Evolutionary conservation across 1,140 invertebrate genomes (phyloP).

Genomic region (Zeugodacus cucurbitae): DNA sequence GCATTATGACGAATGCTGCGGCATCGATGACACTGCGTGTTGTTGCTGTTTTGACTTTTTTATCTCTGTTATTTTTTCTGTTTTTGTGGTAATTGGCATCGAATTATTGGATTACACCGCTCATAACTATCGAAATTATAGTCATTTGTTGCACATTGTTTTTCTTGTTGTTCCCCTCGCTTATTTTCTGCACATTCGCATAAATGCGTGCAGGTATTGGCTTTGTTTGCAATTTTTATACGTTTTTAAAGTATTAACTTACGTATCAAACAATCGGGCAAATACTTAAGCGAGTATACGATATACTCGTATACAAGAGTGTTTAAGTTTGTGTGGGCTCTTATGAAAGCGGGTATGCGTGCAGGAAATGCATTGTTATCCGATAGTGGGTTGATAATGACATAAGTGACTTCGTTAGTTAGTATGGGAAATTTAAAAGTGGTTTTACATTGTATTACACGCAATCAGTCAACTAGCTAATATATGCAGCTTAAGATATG

Average conservation of each 20-base stretch:
- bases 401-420: conserved; percentile 12
- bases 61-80: not conserved
- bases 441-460: not conserved
- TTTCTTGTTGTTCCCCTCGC: not conserved
- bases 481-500: too few relatives aligned
- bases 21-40: not conserved
- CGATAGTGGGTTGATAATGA: conserved; percentile 8
- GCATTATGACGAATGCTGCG: not conserved
- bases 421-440: not conserved
- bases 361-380: conserved; percentile 21
- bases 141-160: not conserved
- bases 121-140: not conserved
- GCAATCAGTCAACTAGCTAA: not conserved
- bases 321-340: too few relatives aligned
- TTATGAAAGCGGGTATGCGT: not conserved
- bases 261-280: not conserved
- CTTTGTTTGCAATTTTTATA: not conserved
- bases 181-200: not conserved
- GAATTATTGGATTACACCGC: not conserved
- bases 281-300: not conserved
- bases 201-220: not conserved
- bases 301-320: too few relatives aligned
- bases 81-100: not conserved
- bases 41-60: not conserved
- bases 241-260: not conserved